phyloP scores from a whole-genome alignment of 2,797 vertebrate species.

The Acanthis flammea region DNA sequence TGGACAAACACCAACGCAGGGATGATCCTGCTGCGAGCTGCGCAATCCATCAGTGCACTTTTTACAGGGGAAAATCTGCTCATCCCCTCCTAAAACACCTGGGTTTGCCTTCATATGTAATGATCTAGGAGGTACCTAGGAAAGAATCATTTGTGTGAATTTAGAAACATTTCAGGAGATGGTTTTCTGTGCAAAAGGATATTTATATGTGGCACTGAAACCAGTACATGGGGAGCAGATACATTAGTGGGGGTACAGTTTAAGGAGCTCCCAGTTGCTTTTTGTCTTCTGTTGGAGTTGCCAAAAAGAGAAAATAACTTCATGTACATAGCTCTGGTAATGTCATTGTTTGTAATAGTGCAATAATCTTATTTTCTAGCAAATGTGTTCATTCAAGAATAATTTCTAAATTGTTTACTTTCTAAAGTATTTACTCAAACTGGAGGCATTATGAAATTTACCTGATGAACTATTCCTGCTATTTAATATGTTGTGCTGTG shows the following conservation, averaged over 20 bases:
- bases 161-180: background rate
- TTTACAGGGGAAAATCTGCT: background rate
- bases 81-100: background rate
- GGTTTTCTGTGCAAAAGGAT: background rate
- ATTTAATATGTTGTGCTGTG: background rate
- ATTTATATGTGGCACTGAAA: background rate
- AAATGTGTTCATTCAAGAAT: background rate
- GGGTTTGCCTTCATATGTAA: background rate
- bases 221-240: background rate
- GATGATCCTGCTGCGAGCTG: background rate
- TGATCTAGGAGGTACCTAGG: background rate
- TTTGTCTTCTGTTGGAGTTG: background rate
- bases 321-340: background rate
- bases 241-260: background rate
- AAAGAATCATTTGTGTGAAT: background rate
- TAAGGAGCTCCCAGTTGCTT: background rate
- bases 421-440: background rate
- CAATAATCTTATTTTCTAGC: background rate
- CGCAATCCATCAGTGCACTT: background rate
- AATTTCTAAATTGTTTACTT: background rate
- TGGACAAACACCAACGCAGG: background rate
- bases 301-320: background rate
- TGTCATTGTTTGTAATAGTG: background rate
- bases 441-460: background rate
- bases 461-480: background rate